phyloP scores from a whole-genome alignment of 2,113 vertebrate species.

The Grallaria varia region DNA sequence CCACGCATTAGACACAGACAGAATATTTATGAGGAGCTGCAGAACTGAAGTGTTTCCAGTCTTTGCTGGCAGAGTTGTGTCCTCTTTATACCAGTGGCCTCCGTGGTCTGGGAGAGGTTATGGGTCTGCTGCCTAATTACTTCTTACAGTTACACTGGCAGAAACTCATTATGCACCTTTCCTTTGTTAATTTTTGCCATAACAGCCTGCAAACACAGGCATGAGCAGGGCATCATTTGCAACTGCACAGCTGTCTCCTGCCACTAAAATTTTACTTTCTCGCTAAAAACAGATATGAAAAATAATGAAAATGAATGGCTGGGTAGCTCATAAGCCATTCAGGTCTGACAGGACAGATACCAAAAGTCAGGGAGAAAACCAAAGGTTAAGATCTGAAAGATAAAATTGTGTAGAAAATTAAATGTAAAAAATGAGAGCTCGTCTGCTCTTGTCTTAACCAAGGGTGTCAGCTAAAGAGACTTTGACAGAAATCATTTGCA shows the following conservation, averaged over 20 bases:
- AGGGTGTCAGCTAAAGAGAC: slow-evolving; percentile 65
- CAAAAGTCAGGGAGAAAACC: neutral
- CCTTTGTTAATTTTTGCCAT: neutral
- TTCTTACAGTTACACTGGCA: neutral
- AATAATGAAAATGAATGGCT: neutral
- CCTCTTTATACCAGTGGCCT: neutral
- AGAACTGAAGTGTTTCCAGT: neutral
- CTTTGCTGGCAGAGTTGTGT: neutral
- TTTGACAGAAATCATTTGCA: slow-evolving; percentile 70
- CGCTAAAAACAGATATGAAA: neutral
- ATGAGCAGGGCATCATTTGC: neutral
- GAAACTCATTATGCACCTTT: neutral
- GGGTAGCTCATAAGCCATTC: neutral
- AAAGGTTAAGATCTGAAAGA: neutral
- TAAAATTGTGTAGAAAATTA: slow-evolving; percentile 28
- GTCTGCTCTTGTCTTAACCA: slow-evolving; percentile 37
- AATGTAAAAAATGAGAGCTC: slow-evolving; percentile 30
- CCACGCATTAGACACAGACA: neutral
- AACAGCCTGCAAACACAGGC: neutral
- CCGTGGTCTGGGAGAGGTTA: neutral
- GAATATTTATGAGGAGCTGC: neutral
- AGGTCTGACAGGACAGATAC: neutral
- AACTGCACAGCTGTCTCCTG: neutral
- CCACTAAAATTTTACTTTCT: neutral
- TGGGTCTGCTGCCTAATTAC: neutral